These are phyloP conservation scores for Gnatocerus cornutus DNA, from an alignment of 2,888 invertebrate genomes.

Conservation along the genomic window DNA sequence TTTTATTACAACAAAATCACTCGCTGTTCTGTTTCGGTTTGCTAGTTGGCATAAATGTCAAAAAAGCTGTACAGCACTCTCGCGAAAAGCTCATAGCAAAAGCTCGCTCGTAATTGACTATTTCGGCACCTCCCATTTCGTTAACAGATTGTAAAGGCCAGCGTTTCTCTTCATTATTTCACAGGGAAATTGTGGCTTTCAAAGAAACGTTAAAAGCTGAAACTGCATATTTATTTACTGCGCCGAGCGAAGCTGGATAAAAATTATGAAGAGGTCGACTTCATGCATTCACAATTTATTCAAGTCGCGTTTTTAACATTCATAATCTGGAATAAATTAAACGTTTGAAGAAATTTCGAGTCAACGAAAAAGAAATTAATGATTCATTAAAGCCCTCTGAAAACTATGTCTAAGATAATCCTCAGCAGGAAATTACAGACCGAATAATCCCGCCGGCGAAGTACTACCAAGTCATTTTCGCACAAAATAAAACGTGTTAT, in stretches of 20 bases:
- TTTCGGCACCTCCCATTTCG: too few species aligned
- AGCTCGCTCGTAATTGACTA: too few species aligned
- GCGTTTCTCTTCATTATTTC: too few species aligned
- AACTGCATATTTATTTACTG: background rate
- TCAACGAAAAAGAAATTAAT: constrained; percentile 28
- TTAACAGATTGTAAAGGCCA: too few species aligned
- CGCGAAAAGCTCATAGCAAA: too few species aligned
- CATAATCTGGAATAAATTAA: constrained; percentile 8
- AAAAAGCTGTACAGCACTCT: too few species aligned
- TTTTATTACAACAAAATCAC: too few species aligned
- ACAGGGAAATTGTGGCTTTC: too few species aligned
- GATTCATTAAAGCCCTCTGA: constrained; percentile 36
- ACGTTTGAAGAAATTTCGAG: constrained; percentile 12
- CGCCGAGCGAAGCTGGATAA: too few species aligned
- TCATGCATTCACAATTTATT: constrained; percentile 6
- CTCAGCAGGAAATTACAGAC: constrained; percentile 41
- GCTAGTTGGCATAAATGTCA: too few species aligned
- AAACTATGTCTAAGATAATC: constrained; percentile 36
- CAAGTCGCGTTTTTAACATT: constrained; percentile 7
- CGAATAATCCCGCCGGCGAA: constrained; percentile 31
- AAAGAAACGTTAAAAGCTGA: background rate
- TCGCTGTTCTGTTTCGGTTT: too few species aligned
- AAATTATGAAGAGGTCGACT: background rate
- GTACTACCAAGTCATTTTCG: constrained; percentile 34
- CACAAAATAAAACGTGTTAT: constrained; percentile 43